phyloP scores from a whole-genome alignment of 2,113 vertebrate species.

The Rhadina sibilatrix region DNA sequence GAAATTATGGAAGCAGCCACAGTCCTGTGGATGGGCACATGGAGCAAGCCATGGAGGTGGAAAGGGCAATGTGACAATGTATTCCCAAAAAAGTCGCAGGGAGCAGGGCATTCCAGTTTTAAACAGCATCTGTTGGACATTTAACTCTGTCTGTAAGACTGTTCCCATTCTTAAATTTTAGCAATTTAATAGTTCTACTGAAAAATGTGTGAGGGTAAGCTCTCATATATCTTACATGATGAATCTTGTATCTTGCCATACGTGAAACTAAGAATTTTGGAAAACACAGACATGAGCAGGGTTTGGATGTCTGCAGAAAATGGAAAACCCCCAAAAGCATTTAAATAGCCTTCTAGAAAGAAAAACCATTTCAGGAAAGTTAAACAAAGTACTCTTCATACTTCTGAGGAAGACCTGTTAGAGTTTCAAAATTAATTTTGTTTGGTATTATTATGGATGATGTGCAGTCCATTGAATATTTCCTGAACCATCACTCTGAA shows the following conservation, averaged over 20 bases:
- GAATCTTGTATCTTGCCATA: not conserved
- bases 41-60: not conserved
- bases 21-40: not conserved
- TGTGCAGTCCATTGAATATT: not conserved
- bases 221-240: not conserved
- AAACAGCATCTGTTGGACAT: not conserved
- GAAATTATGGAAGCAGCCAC: not conserved
- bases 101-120: not conserved
- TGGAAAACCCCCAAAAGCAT: not conserved
- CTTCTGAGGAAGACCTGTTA: constrained; percentile 15
- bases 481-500: not conserved
- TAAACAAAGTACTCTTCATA: constrained; percentile 15
- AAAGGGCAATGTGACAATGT: rapidly evolving
- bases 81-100: not conserved
- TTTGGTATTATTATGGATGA: not conserved
- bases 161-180: not conserved
- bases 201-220: not conserved
- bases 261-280: not conserved
- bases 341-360: not conserved
- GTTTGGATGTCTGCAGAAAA: not conserved
- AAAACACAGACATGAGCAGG: not conserved
- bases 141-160: not conserved
- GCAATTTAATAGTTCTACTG: not conserved
- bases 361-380: not conserved
- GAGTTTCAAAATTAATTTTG: not conserved